Evolutionary conservation across 2,888 invertebrate species (phyloP).

Genomic region (Hecatera dysodea): DNA sequence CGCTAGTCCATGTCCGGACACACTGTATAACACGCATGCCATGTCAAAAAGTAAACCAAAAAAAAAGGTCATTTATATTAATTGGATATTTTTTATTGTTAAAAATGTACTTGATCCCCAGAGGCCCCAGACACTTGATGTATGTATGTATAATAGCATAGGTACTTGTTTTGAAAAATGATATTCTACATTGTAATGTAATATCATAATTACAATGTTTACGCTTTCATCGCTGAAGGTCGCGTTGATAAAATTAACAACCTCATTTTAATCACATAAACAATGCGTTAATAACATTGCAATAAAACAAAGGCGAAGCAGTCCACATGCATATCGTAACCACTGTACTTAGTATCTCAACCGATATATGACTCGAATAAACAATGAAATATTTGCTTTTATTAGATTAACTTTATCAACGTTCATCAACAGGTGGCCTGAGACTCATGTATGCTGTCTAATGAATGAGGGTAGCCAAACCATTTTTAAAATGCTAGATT

Average conservation of each 20-base stretch:
- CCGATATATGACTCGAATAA: slow-evolving; percentile 60
- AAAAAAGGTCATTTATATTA: no score
- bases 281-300: slow-evolving; percentile 72
- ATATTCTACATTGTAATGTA: slow-evolving; percentile 56
- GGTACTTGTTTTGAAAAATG: slow-evolving; percentile 33
- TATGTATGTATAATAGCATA: neutral
- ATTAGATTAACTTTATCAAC: slow-evolving; percentile 60
- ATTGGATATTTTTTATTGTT: no score
- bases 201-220: slow-evolving; percentile 65
- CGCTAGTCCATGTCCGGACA: no score
- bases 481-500: slow-evolving; percentile 16
- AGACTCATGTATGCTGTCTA: slow-evolving; percentile 35
- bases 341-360: slow-evolving; percentile 54
- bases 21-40: no score
- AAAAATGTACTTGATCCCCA: no score
- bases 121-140: no score
- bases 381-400: slow-evolving; percentile 67
- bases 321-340: slow-evolving; percentile 60
- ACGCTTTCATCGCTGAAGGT: slow-evolving; percentile 75
- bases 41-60: no score
- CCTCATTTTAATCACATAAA: slow-evolving; percentile 73
- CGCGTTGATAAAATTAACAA: slow-evolving; percentile 73
- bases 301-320: slow-evolving; percentile 68
- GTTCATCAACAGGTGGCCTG: slow-evolving; percentile 73
- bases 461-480: slow-evolving; percentile 45